Base-by-base conservation (phyloP, 2,797 vertebrate species). In the Notamacropus eugenii region DNA sequence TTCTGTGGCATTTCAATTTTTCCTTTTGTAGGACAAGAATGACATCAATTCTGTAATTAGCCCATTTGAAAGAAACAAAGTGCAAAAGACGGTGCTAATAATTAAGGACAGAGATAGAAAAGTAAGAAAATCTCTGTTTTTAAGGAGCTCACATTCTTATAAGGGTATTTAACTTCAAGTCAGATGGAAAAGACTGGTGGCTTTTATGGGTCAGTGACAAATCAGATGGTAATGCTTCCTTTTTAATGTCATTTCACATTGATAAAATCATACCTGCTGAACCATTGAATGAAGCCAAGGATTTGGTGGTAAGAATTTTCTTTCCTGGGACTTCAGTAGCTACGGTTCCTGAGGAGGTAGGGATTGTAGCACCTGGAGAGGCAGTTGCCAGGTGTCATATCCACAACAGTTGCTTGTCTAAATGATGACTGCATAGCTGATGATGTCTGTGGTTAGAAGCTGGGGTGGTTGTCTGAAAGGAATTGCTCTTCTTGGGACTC, bases 1-100 rank as follows among this genome's bases (percentile, higher is more conserved):
- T 92, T 95, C 91, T 97, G 54, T 93, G 34, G 91, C 92, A 91
- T 87, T 94, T 95, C 59, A 90, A 92, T 93, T 93, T 92, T 95
- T 97, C 94, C 90, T 97, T 95, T 90, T 93, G 0, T 91, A 59
- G 29, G 52, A 67, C 28, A 55, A 96, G 52, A 93, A 90, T 94
- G 92, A 52, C 29, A 31, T 91, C 54, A 91, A 12, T 91, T 55
- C 29, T 93, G 91, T 27, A 92, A 90, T 16, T 92, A 56, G 91
- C 55, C 29, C 54, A 67, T 82, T 94, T 74, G 34, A 40, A 40
- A 74, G 62, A n/a, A 74, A 74, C 5, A 46, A 46, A 46, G 74
- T 87, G 40, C 9, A 50, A 87, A 87, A 9, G 46, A 87, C 2
- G 46, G 10, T 50, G 40, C 40, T 27, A 50, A 87, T 87, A 50